Conservation (phyloP, 2,888 invertebrate species). For the Strigamia transsilvanica region DNA sequence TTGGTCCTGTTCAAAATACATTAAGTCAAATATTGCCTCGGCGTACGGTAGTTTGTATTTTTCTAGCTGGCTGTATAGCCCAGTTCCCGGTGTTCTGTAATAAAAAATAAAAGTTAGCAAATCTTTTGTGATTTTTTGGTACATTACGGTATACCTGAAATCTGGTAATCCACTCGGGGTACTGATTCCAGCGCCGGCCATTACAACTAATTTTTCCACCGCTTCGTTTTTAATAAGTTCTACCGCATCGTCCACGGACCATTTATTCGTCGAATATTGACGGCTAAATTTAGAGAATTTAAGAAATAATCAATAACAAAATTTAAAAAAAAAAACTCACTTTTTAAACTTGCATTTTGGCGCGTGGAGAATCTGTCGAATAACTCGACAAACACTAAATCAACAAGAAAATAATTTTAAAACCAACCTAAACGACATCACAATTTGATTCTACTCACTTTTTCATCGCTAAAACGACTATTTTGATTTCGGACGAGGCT, state of each 20-base stretch:
- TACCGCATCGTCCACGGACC: conserved; percentile 52
- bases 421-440: neutral
- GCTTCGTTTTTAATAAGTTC: conserved; percentile 53
- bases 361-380: neutral
- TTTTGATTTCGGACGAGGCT: too few species aligned
- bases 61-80: conserved; percentile 66
- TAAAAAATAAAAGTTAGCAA: conserved; percentile 44
- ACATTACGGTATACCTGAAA: conserved; percentile 64
- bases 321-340: neutral
- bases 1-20: conserved; percentile 64
- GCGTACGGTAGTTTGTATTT: conserved; percentile 66
- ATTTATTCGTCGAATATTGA: neutral
- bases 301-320: neutral
- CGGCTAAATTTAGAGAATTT: neutral
- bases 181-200: conserved; percentile 67
- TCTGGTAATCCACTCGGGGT: conserved; percentile 67
- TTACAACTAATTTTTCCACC: conserved; percentile 63
- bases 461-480: neutral
- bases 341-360: neutral
- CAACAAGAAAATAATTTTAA: neutral
- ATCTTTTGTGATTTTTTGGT: conserved; percentile 15
- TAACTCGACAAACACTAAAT: neutral
- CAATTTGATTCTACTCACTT: neutral
- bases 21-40: conserved; percentile 66
- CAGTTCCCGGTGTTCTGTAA: conserved; percentile 64